Conservation (phyloP, 2,113 vertebrate species). For the Calcarius ornatus region DNA sequence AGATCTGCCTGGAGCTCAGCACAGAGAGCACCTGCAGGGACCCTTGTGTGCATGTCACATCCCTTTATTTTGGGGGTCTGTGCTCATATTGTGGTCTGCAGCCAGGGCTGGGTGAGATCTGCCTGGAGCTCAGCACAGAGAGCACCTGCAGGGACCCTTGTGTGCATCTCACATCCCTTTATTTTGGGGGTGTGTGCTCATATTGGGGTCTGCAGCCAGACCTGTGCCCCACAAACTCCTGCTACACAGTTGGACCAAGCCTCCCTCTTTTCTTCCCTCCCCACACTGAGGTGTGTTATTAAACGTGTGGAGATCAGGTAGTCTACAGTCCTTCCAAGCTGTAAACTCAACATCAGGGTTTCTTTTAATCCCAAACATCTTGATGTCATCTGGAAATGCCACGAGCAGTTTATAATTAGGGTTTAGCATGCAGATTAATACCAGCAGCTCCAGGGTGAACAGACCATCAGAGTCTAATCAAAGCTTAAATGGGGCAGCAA, state of each 20-base stretch:
- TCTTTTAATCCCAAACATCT: slow-evolving; percentile 77
- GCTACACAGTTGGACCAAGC: background rate
- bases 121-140: background rate
- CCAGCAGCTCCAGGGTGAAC: slow-evolving; percentile 48
- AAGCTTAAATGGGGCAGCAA: slow-evolving; percentile 59
- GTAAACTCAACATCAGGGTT: slow-evolving; percentile 56
- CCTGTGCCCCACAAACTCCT: background rate
- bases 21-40: no score
- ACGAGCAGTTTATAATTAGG: slow-evolving; percentile 71
- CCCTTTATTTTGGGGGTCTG: no score
- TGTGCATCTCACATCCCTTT: background rate
- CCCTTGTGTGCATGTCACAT: no score
- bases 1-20: no score
- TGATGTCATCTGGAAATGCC: slow-evolving; percentile 72
- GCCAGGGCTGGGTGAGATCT: no score
- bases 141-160: background rate
- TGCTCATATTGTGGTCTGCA: no score
- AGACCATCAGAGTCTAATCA: slow-evolving; percentile 67
- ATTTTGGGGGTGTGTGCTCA: background rate
- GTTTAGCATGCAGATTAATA: slow-evolving; percentile 62
- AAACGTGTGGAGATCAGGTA: slow-evolving; percentile 12
- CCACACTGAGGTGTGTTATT: background rate
- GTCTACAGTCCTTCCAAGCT: slow-evolving; percentile 55
- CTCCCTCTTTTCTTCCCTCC: background rate
- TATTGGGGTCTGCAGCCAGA: background rate